These are phyloP conservation scores for Monopterus albus DNA, from an alignment of 2,113 vertebrate genomes.

Conservation along the genomic window DNA sequence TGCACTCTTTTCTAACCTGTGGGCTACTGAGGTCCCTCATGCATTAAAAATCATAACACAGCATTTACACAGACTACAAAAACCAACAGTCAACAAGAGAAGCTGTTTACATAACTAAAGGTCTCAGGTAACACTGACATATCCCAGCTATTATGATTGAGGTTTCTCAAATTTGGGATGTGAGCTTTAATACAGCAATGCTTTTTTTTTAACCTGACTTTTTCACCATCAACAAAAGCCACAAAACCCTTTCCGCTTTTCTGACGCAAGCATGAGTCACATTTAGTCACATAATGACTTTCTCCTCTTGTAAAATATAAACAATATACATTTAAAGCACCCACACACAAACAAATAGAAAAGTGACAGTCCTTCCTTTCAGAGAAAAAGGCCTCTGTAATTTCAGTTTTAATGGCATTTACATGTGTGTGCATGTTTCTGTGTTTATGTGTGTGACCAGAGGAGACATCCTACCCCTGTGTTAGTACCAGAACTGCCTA, in stretches of 20 bases:
- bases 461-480: slow-evolving; percentile 53
- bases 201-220: slow-evolving; percentile 6
- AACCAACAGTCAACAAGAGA: slow-evolving; percentile 34
- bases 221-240: not conserved
- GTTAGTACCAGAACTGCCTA: slow-evolving; percentile 46
- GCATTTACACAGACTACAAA: slow-evolving; percentile 52
- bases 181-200: slow-evolving; percentile 3
- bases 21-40: slow-evolving; percentile 13
- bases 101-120: slow-evolving; percentile 48
- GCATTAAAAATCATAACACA: slow-evolving; percentile 54
- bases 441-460: slow-evolving; percentile 29
- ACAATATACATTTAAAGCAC: slow-evolving; percentile 30
- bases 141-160: slow-evolving; percentile 21
- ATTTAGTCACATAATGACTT: slow-evolving; percentile 40
- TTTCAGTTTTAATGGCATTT: slow-evolving; percentile 57
- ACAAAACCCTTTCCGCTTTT: slow-evolving; percentile 19
- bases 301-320: slow-evolving; percentile 37
- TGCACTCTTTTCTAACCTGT: slow-evolving; percentile 41
- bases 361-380: slow-evolving; percentile 20
- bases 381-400: slow-evolving; percentile 40
- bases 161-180: slow-evolving; percentile 20
- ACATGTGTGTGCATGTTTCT: slow-evolving; percentile 7
- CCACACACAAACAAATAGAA: slow-evolving; percentile 7
- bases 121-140: slow-evolving; percentile 22
- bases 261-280: slow-evolving; percentile 49